A percentile compares a stretch with the other conserved stretches of the same genome.
Evolutionary conservation across 2,113 vertebrate species (phyloP).

Genomic region (Callocephalon fimbriatum): DNA sequence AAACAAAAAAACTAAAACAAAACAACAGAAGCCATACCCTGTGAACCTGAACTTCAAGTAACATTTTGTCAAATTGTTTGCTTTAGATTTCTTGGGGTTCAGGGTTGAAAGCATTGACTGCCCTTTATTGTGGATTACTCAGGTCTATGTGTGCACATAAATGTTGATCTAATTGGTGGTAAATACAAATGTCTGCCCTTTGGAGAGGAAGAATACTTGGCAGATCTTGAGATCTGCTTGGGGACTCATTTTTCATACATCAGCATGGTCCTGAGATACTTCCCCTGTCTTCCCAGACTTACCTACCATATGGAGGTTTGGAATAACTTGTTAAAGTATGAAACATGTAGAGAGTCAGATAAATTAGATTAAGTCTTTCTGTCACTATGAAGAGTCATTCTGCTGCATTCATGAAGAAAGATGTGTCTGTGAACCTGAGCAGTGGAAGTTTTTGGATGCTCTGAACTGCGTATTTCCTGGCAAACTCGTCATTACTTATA

Average conservation of each 20-base stretch:
- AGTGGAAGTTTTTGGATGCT: not conserved
- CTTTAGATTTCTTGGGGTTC: not conserved
- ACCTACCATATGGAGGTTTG: not conserved
- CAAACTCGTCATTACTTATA: not conserved
- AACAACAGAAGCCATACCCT: not conserved
- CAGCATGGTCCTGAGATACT: fast-evolving
- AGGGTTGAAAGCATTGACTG: not conserved
- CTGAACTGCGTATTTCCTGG: not conserved
- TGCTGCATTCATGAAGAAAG: not conserved
- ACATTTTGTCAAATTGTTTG: not conserved
- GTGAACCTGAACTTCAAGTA: not conserved
- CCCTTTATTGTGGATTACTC: not conserved
- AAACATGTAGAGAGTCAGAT: not conserved
- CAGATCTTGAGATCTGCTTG: not conserved
- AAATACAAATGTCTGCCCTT: not conserved
- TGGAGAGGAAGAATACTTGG: not conserved
- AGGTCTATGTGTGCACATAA: not conserved
- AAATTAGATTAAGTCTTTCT: not conserved
- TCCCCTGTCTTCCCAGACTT: not conserved
- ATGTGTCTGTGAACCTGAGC: fast-evolving
- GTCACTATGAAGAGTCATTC: not conserved
- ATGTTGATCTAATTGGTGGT: not conserved
- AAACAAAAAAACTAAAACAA: not conserved
- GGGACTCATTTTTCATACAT: not conserved
- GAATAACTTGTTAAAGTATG: not conserved